Conservation (phyloP, 2,797 vertebrate genomes). For the Hapalemur alaotrensis region DNA sequence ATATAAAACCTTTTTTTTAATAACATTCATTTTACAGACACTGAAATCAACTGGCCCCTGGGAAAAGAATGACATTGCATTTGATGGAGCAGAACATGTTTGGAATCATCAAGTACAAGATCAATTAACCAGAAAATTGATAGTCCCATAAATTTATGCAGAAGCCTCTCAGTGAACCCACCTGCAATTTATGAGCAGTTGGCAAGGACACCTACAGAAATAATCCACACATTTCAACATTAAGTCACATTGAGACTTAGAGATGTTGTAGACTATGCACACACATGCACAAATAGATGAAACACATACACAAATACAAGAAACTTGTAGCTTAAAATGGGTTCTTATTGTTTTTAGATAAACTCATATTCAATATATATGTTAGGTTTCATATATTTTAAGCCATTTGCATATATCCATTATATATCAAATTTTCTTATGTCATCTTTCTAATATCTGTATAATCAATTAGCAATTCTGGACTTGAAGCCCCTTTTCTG, state of each 20-base stretch:
- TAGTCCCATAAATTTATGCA: conserved; percentile 17
- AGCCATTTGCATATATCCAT: neutral
- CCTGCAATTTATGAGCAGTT: neutral
- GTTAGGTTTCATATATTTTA: neutral
- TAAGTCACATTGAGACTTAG: conserved; percentile 16
- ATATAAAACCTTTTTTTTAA: neutral
- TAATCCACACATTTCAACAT: neutral
- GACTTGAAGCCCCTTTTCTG: neutral
- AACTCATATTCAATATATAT: neutral
- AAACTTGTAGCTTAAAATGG: neutral
- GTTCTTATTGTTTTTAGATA: neutral
- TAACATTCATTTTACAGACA: neutral
- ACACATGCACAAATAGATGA: neutral
- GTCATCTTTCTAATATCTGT: neutral
- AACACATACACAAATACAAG: neutral
- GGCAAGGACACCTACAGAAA: neutral
- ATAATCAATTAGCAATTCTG: neutral
- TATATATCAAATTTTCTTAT: neutral
- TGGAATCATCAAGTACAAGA: conserved; percentile 54
- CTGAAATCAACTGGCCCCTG: neutral
- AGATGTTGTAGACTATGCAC: neutral
- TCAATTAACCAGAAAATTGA: conserved; percentile 63
- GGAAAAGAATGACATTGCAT: conserved; percentile 53
- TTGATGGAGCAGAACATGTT: conserved; percentile 61
- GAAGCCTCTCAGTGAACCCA: conserved; percentile 24